A percentile compares a stretch with the other conserved stretches of the same genome.
phyloP scores from a whole-genome alignment of 92 coral and sea anemone species.

The Parazoanthus darwini region DNA sequence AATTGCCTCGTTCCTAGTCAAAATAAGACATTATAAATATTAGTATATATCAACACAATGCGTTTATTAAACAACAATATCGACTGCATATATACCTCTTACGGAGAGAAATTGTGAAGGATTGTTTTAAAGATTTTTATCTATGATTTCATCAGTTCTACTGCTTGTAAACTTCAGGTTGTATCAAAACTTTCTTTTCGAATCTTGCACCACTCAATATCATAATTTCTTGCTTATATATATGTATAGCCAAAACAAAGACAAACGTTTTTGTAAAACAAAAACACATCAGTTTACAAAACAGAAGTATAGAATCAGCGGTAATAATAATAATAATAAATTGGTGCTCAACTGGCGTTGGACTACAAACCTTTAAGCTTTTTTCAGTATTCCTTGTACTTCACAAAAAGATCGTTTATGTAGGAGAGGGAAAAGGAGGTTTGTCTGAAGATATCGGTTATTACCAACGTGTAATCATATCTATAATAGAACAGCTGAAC shows the following conservation, averaged over 20 bases:
- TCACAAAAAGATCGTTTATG: background rate
- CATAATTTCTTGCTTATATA: background rate
- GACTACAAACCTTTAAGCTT: slow-evolving; percentile 13
- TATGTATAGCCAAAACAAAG: background rate
- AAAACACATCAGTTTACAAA: background rate
- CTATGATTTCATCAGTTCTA: background rate
- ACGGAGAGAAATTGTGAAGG: background rate
- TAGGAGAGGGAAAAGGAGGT: background rate
- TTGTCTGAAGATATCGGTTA: background rate
- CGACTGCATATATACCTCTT: background rate
- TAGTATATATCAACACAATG: background rate
- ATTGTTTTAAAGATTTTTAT: no score
- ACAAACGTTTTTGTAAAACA: background rate
- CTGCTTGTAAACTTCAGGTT: no score
- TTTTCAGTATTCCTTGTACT: background rate
- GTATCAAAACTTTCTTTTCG: no score
- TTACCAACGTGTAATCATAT: slow-evolving; percentile 27
- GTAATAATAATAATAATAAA: no score
- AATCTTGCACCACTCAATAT: background rate
- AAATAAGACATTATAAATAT: background rate
- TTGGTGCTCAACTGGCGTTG: background rate
- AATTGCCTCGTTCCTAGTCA: background rate
- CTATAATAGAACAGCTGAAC: slow-evolving; percentile 24
- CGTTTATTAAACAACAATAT: background rate
- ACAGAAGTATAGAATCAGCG: background rate